Base-by-base conservation (phyloP, 2,797 vertebrate genomes). In the Falco biarmicus region DNA sequence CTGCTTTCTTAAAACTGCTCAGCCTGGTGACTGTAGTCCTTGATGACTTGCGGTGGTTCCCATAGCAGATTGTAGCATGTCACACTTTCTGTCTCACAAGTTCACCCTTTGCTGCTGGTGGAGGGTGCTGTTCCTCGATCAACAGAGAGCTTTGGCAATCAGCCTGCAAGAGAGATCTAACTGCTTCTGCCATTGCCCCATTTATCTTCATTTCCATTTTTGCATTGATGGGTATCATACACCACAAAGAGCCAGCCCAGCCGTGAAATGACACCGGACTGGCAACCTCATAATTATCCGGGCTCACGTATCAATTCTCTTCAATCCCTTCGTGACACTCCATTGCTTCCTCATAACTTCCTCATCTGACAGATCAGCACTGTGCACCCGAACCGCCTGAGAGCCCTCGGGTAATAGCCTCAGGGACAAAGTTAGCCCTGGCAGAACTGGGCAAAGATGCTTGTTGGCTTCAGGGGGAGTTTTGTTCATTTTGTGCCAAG, bases 151-250 rank as follows among this genome's bases (percentile, higher is more conserved):
- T 88, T 61, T 25, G 0, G 66, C 95, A 95, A 80, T 92, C 96
- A 94, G 84, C 54, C 87, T 69, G 69, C 5, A 21, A 95, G 94
- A 96, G 18, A 90, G 82, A 95, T 92, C 97, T 95, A 92, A 81
- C 84, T 85, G 79, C 92, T 93, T 82, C 96, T 95, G 88, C 91
- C 82, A 87, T 34, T 95, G 92, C 88, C 92, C 96, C 95, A 97
- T 97, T 97, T 96, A 97, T 97, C 97, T 96, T 97, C 93, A 97
- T 97, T 97, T 97, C 97, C 93, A 93, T 90, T 95, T 96, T 96
- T 96, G 87, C 77, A 78, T 96, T 97, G 97, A 97, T 97, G 96
- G 96, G 95, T 93, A 95, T 96, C 95, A 95, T 93, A 95, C 93
- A 95, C 95, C 89, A 96, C 96, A 95, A 93, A 96, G 95, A 97